Conservation (phyloP, 2,888 invertebrate genomes). For the Encarsia formosa region DNA sequence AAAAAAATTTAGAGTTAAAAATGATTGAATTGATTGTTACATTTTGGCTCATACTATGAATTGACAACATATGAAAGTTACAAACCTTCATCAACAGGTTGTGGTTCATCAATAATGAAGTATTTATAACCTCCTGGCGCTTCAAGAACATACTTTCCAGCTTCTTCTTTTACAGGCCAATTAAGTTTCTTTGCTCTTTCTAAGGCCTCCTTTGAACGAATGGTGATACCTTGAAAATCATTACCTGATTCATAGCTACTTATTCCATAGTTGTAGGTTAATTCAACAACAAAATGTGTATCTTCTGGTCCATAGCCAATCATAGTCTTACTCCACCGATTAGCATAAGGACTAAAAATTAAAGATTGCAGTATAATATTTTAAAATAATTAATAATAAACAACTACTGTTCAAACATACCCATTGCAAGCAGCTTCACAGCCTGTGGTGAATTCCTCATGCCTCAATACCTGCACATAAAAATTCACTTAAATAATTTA, state of each 20-base stretch:
- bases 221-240: conserved; percentile 83
- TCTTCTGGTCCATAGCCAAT: conserved; percentile 96
- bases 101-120: conserved; percentile 69
- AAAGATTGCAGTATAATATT: no score
- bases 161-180: conserved; percentile 69
- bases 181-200: conserved; percentile 66
- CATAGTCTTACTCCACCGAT: conserved; percentile 99
- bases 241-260: conserved; percentile 84
- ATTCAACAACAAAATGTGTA: conserved; percentile 89
- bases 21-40: not conserved
- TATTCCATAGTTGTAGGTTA: conserved; percentile 96
- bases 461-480: conserved; percentile 73
- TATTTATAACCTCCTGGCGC: conserved; percentile 94
- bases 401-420: conserved; percentile 52
- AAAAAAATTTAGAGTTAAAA: not conserved
- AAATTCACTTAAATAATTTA: no score
- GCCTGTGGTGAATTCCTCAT: conserved; percentile 96
- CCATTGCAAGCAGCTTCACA: conserved; percentile 98
- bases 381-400: not conserved
- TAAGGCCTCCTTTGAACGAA: conserved; percentile 73
- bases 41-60: no score
- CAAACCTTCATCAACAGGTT: conserved; percentile 63
- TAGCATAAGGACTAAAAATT: conserved; percentile 88
- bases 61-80: not conserved
- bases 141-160: conserved; percentile 61